Evolutionary conservation across 2,113 vertebrate species (phyloP).

Genomic region (Thunnus thynnus): DNA sequence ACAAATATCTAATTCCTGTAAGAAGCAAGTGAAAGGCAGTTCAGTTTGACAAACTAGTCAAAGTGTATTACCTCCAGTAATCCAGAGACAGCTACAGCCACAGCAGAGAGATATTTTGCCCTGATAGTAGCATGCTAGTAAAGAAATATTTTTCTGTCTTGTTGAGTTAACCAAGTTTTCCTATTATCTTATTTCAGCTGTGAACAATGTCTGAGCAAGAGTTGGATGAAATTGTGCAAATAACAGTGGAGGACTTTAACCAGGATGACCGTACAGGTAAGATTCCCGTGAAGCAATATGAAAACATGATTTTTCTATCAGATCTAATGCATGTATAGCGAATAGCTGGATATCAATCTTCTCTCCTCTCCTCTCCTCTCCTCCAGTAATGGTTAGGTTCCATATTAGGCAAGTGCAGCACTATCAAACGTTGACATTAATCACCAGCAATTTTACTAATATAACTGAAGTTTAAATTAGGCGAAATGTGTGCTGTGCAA

Average conservation of each 20-base stretch:
- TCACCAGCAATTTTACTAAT: too few species aligned
- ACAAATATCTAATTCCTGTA: background rate
- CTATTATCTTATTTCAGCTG: constrained; percentile 55
- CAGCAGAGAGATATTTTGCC: background rate
- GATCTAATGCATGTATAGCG: background rate
- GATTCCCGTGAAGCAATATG: background rate
- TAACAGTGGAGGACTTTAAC: constrained; percentile 94
- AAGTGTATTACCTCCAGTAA: background rate
- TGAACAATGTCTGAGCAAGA: constrained; percentile 98
- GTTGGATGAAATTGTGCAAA: constrained; percentile 96
- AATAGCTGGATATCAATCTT: background rate
- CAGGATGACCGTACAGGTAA: constrained; percentile 91
- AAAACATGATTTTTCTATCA: background rate
- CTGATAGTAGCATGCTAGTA: background rate
- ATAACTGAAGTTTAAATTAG: too few species aligned
- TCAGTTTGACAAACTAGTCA: background rate
- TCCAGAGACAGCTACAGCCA: background rate
- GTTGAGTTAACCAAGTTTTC: background rate
- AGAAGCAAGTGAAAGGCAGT: background rate
- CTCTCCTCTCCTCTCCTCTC: too few species aligned
- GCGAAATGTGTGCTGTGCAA: too few species aligned
- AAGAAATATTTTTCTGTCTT: background rate
- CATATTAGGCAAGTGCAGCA: background rate
- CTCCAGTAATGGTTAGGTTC: background rate
- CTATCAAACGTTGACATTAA: background rate